A percentile compares a stretch with the other conserved stretches of the same genome.
These are phyloP conservation scores for Grammomys surdaster DNA, from an alignment of 2,113 vertebrate species.

Conservation along the genomic window DNA sequence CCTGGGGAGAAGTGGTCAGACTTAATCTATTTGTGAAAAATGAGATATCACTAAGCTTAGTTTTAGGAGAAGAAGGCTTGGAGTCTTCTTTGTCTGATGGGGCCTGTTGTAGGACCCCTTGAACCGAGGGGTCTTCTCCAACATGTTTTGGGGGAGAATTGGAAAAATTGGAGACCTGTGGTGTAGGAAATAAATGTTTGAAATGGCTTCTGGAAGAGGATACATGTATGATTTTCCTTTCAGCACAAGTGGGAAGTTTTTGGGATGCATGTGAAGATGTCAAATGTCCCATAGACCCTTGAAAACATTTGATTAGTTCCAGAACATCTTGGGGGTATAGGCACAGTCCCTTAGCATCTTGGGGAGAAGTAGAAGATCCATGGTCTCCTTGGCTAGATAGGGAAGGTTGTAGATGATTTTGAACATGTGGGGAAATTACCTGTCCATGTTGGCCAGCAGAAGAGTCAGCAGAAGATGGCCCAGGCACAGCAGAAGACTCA, in stretches of 20 bases:
- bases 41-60: not conserved
- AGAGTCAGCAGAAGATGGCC: not conserved
- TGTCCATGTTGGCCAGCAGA: not conserved
- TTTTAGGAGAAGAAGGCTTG: not conserved
- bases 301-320: too few species aligned
- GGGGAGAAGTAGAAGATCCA: too few species aligned
- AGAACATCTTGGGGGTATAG: too few species aligned
- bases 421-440: not conserved
- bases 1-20: not conserved
- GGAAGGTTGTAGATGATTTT: not conserved
- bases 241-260: not conserved
- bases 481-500: not conserved
- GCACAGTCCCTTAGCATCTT: too few species aligned
- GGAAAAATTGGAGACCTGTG: not conserved
- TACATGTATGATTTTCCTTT: not conserved
- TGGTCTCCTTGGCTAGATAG: too few species aligned
- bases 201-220: not conserved
- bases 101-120: not conserved
- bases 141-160: not conserved
- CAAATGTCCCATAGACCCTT: not conserved
- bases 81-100: not conserved
- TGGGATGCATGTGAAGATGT: not conserved
- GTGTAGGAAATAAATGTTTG: not conserved
- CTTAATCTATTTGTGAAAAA: too few species aligned
- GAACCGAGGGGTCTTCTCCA: not conserved